phyloP scores from a whole-genome alignment of 2,888 invertebrate genomes.

The Biston betularia region DNA sequence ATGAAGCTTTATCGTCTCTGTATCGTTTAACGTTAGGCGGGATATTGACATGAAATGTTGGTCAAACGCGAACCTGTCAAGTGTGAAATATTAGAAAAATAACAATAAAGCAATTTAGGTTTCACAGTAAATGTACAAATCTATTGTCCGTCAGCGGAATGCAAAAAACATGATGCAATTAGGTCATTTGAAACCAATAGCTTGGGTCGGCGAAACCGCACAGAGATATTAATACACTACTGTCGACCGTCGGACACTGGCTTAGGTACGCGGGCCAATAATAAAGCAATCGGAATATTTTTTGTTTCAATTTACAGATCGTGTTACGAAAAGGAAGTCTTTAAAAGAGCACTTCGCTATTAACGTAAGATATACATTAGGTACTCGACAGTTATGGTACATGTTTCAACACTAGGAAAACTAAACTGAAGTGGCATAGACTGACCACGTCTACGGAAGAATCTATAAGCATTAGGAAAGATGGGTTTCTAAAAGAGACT shows the following conservation, averaged over 20 bases:
- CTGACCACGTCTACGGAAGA: too few relatives aligned
- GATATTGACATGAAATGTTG: constrained; percentile 19
- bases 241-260: constrained; percentile 32
- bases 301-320: constrained; percentile 11
- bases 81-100: constrained; percentile 41
- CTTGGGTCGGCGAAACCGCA: constrained; percentile 73
- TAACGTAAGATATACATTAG: too few relatives aligned
- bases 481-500: too few relatives aligned
- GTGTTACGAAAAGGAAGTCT: constrained; percentile 11
- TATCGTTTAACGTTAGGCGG: constrained; percentile 16
- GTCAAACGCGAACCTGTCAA: constrained; percentile 20
- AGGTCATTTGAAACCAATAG: constrained; percentile 79
- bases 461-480: too few relatives aligned
- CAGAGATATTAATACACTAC: constrained; percentile 65
- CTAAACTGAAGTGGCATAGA: too few relatives aligned
- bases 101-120: constrained; percentile 53
- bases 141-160: constrained; percentile 75
- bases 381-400: too few relatives aligned
- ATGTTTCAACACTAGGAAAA: too few relatives aligned
- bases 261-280: constrained; percentile 28
- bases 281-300: constrained; percentile 27
- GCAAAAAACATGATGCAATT: constrained; percentile 76
- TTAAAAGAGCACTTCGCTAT: not conserved
- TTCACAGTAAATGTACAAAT: constrained; percentile 63
- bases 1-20: constrained; percentile 8